Evolutionary conservation across 2,113 vertebrate species (phyloP).

Genomic region (Corythaeola cristata): DNA sequence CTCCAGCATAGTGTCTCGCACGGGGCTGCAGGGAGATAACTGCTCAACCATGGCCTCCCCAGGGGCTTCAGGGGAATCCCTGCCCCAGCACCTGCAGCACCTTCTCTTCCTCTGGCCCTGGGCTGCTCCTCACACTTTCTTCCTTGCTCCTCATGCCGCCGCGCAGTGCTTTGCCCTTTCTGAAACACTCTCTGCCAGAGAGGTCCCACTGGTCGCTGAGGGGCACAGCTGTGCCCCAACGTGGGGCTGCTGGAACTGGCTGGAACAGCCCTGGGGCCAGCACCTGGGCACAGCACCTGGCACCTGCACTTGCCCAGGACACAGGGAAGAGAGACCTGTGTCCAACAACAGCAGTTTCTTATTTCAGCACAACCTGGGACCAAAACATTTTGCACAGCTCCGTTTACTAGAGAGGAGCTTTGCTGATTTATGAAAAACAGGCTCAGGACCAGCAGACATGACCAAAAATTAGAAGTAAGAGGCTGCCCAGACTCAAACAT

Average conservation of each 20-base stretch:
- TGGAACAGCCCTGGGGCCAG: not conserved
- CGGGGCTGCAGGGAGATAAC: not conserved
- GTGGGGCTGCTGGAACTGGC: fast-evolving
- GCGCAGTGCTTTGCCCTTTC: not conserved
- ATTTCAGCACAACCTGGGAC: fast-evolving
- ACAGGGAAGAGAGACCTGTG: not conserved
- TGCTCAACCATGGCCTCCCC: not conserved
- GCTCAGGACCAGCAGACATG: not conserved
- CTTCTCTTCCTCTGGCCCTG: not conserved
- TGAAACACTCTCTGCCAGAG: not conserved
- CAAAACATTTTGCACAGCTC: not conserved
- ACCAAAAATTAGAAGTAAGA: not conserved
- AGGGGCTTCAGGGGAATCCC: not conserved
- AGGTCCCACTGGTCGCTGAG: not conserved
- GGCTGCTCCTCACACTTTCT: not conserved
- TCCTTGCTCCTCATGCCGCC: not conserved
- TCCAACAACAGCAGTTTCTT: not conserved
- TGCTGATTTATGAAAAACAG: not conserved
- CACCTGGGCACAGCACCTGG: not conserved
- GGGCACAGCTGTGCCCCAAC: not conserved
- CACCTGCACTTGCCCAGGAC: not conserved
- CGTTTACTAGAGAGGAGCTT: not conserved
- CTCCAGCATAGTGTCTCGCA: not conserved
- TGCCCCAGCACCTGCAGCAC: not conserved
- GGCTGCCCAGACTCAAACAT: not conserved